Base-by-base conservation (phyloP, 2,888 invertebrate species). In the Meiosimyza decipiens region DNA sequence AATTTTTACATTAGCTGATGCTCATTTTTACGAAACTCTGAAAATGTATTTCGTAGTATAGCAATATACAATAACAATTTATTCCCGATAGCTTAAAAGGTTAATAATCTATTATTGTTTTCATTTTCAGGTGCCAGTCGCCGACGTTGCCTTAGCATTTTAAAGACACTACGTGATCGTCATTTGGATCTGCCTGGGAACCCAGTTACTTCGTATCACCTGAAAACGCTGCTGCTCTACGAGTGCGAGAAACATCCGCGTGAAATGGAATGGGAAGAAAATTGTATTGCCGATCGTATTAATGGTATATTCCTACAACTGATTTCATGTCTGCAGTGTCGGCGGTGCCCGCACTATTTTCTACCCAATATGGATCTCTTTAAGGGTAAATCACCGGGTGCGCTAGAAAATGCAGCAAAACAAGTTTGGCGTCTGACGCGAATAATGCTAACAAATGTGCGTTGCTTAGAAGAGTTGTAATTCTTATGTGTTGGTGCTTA, bases 161-260 rank as follows among this genome's bases (percentile, higher is more conserved):
- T 98, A 75, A 97, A 97, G 88, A 95, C 96, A 5, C 91, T 98
- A 75, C 89, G 97, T 22, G 98, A 98, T 86, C 90, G 96, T 67
- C 97, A 98, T 84, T 88, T 98, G 78, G 97, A 97, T 86, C 83
- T 95, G 82, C 92, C 95, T 71, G 94, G 95, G 0, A 95, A 96
- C 84, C 97, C 97, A 0, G 95, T 98, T 73, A 94, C 95, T 22
- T 93, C 94, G 82, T 97, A 97, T 86, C 96, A 97, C 88, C 91
- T 94, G 90, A 94, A 94, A 88, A 97, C 97, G 9, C 88, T 98
- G 71, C 89, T 98, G 71, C 88, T 98, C 76, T 97, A 96, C 89
- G 98, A 98, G 87, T 98, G 98, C 87, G 98, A 98, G 89, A 98
- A 98, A 85, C 98, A 98, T 87, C 96, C 96, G 1, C 89, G 95